Base-by-base conservation (phyloP, 2,888 invertebrate genomes). In the Chrysolina americana region DNA sequence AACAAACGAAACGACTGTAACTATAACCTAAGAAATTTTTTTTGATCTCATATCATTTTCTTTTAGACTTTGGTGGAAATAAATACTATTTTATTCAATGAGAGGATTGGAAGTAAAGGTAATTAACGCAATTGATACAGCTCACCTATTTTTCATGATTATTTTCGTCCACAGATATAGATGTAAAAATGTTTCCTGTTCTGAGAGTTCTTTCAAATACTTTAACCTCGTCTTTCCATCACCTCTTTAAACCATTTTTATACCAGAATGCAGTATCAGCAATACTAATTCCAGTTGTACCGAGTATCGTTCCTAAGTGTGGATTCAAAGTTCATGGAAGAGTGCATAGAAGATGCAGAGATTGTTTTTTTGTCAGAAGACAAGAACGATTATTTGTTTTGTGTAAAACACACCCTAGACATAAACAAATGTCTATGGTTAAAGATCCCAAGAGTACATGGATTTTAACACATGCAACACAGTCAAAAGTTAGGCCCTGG, bases 361-460 rank as follows among this genome's bases (percentile, higher is more conserved):
- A 94, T 82, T 97, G 97, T 85, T 94, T 93, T 82, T 90, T 94
- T 83, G 93, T 94, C 13, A 89, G 90, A 59, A 88, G 93, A 71
- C 90, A 94, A 81, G 91, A 93, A 79, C 90, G 94, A 74, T 84
- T 92, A 80, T 94, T 92, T 86, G 92, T 95, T 56, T 91, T 94
- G 79, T 97, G 96, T 81, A 93, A 92, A 71, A 92, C 92, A 41
- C 92, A 92, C 84, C 93, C 93, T 23, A 91, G 96, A 48, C 96
- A 97, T 85, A 96, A 96, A 84, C 96, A 96, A 88, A 93, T 93
- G 92, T 88, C 92, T 17, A 93, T 93, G 90, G 90, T 91, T 73
- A 90, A 92, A 73, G 91, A 91, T 78, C 93, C 92, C 13, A 91
- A 91, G 77, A 93, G 93, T 81, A 93, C 93, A 19, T 94, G 94